phyloP scores from a whole-genome alignment of 2,888 invertebrate genomes.

The Temnothorax unifasciatus region DNA sequence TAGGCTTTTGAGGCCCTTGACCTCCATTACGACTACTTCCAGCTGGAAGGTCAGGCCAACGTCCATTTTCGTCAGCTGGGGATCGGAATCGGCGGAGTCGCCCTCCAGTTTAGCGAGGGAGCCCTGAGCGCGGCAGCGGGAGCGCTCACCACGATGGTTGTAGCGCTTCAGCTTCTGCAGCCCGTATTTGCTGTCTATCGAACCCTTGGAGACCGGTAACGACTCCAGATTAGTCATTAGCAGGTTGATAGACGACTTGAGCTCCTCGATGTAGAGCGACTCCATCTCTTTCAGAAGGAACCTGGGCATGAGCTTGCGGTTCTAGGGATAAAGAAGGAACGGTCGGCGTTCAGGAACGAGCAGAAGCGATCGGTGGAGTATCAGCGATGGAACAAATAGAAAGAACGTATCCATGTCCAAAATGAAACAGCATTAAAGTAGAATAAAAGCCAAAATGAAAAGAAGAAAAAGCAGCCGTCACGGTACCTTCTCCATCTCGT shows the following conservation, averaged over 20 bases:
- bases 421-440: constrained; percentile 37
- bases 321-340: constrained; percentile 88
- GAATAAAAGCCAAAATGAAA: background rate
- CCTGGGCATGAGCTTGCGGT: constrained; percentile 99
- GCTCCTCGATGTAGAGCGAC: constrained; percentile 99
- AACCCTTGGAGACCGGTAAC: constrained; percentile 99
- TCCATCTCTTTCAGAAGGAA: constrained; percentile 99
- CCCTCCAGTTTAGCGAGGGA: constrained; percentile 97
- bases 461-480: constrained; percentile 26
- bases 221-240: constrained; percentile 99
- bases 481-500: constrained; percentile 97
- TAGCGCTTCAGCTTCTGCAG: constrained; percentile 99
- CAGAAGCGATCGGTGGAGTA: constrained; percentile 34
- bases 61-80: constrained; percentile 98
- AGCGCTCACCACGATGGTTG: constrained; percentile 91
- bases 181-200: constrained; percentile 98
- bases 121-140: constrained; percentile 91
- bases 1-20: constrained; percentile 98
- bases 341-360: constrained; percentile 51
- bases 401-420: constrained; percentile 32
- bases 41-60: constrained; percentile 98
- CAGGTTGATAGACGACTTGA: constrained; percentile 98
- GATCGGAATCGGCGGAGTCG: constrained; percentile 98
- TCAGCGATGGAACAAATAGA: constrained; percentile 21
- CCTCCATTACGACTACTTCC: constrained; percentile 99